phyloP scores from a whole-genome alignment of 2,113 vertebrate species.

The Phaethon lepturus region DNA sequence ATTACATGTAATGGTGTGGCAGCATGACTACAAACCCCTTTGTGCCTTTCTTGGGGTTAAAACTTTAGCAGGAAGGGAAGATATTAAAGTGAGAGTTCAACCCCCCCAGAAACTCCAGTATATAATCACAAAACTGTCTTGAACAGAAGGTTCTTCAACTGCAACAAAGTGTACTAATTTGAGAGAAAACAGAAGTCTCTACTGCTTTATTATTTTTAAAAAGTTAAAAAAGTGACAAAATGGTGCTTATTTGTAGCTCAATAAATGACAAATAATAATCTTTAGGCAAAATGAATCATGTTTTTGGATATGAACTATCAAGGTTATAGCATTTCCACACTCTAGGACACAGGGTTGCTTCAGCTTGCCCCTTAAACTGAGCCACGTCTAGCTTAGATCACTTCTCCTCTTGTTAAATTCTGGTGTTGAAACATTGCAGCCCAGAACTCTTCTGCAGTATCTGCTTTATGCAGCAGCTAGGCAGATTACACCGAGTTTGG shows the following conservation, averaged over 20 bases:
- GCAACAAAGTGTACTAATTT: not conserved
- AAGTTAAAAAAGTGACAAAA: not conserved
- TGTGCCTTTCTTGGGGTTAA: not conserved
- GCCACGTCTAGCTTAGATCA: rapidly evolving
- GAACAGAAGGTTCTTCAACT: not conserved
- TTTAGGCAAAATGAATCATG: not conserved
- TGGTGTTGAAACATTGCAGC: not conserved
- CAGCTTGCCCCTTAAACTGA: not conserved
- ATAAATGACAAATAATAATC: too few species aligned
- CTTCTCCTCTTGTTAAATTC: not conserved
- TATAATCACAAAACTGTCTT: not conserved
- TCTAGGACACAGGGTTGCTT: not conserved
- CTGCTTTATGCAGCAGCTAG: not conserved
- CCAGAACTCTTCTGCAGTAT: not conserved
- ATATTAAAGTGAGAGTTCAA: not conserved
- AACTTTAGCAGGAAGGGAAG: not conserved
- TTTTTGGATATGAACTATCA: not conserved
- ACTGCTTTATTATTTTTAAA: not conserved
- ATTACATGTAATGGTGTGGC: slow-evolving; percentile 74
- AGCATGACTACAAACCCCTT: not conserved
- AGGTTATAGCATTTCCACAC: not conserved
- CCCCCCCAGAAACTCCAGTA: not conserved
- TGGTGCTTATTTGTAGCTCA: not conserved
- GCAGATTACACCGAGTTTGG: not conserved
- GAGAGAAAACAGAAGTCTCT: not conserved